Percentiles rank a stretch among this genome's conserved stretches.
These are phyloP conservation scores for Hylia prasina DNA, from an alignment of 2,113 vertebrate species.

Conservation along the genomic window DNA sequence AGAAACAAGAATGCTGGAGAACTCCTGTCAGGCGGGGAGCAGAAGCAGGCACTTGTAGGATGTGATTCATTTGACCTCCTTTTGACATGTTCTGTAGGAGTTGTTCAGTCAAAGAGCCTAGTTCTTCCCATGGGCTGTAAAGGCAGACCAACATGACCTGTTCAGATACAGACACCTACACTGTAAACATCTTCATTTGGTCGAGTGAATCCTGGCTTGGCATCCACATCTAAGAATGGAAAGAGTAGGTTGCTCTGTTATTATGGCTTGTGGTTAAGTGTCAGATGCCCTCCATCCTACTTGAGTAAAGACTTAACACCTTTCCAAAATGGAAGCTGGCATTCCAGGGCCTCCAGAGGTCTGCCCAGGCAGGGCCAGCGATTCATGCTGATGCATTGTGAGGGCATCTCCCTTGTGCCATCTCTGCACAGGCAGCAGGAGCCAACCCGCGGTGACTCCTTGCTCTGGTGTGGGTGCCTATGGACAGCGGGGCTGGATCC, in stretches of 20 bases:
- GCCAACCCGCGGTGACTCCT: accelerated
- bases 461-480: accelerated
- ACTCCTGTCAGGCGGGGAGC: not conserved
- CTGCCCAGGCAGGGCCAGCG: not conserved
- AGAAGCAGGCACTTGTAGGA: not conserved
- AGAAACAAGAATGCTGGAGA: not conserved
- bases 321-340: not conserved
- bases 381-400: not conserved
- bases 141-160: conserved; percentile 16
- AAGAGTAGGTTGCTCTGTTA: not conserved
- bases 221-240: conserved; percentile 12
- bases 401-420: not conserved
- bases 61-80: conserved; percentile 38
- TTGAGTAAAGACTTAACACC: not conserved
- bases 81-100: not conserved
- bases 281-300: conserved; percentile 3
- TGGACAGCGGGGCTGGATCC: not conserved
- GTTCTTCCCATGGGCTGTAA: not conserved
- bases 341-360: not conserved
- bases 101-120: not conserved
- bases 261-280: conserved; percentile 32
- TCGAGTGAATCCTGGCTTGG: conserved; percentile 5
- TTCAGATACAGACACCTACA: conserved; percentile 16
- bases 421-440: not conserved
- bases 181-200: conserved; percentile 38